Base-by-base conservation (phyloP, 2,113 vertebrate species). In the Symphodus melops region DNA sequence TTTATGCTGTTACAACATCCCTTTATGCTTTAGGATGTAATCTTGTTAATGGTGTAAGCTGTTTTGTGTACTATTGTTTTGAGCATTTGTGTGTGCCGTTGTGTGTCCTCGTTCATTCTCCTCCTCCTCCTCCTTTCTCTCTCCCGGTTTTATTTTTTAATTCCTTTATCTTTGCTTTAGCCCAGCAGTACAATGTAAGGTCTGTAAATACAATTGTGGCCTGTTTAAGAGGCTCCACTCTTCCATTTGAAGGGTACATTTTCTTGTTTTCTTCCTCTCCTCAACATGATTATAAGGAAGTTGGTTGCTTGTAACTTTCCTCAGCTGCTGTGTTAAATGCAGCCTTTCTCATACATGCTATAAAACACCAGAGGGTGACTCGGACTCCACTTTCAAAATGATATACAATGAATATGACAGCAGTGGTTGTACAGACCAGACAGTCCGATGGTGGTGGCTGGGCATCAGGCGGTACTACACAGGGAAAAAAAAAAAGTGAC, bases 11-110 rank as follows among this genome's bases (percentile, higher is more conserved):
- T 86, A 86, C 86, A 90, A 84, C 84, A 86, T 82, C 83, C 71
- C 71, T 88, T 84, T 81, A 89, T 87, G 83, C 77, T 88, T 90
- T 39, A 64, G 81, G 75, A 85, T 92, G 86, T 92, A 93, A 93
- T 93, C 90, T 85, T 77, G 90, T 91, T 92, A 89, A 89, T 88
- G 84, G 90, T 77, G 68, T 81, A 84, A 79, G 81, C 79, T 82
- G 79, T 63, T 86, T 80, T 86, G 85, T 75, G 83, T 57, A 46
- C 48, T 76, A 79, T 79, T 91, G 90, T 89, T 83, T 82, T 71
- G 75, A 71, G 79, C 53, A 64, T 73, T 46, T 77, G 60, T 72
- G 49, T 73, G 81, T 66, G 54, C 52, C 23, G 7, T 39, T 53
- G 66, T 49, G 56, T 56, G 23, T 74, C 63, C 65, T 67, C 51